Evolutionary conservation across 1,140 invertebrate genomes (phyloP).

Genomic region (Maconellicoccus hirsutus): DNA sequence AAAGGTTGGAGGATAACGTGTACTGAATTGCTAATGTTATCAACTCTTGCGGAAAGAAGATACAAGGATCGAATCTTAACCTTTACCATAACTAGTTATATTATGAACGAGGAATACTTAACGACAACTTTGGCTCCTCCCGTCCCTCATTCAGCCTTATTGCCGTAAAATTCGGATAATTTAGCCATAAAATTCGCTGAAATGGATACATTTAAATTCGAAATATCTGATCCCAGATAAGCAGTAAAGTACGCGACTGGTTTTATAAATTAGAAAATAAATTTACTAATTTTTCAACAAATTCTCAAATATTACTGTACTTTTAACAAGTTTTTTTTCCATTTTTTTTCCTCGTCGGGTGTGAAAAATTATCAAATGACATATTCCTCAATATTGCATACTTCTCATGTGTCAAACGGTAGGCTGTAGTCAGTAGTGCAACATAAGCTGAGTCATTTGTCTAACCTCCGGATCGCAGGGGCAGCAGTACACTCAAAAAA

Average conservation of each 20-base stretch:
- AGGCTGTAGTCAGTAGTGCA: too few relatives aligned
- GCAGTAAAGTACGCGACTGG: slow-evolving; percentile 5
- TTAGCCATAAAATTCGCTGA: slow-evolving; percentile 12
- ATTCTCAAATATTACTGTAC: too few relatives aligned
- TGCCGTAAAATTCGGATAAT: slow-evolving; percentile 17
- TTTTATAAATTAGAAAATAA: background rate
- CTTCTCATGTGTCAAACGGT: too few relatives aligned
- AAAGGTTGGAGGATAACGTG: background rate
- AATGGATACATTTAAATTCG: slow-evolving; percentile 20
- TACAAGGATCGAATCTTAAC: slow-evolving; percentile 20
- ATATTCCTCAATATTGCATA: too few relatives aligned
- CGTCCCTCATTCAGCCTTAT: background rate
- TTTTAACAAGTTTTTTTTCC: too few relatives aligned
- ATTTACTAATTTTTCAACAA: too few relatives aligned
- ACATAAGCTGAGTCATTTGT: too few relatives aligned
- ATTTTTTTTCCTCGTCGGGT: too few relatives aligned
- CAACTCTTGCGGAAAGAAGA: slow-evolving; percentile 17
- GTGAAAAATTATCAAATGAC: too few relatives aligned
- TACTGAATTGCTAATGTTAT: slow-evolving; percentile 3
- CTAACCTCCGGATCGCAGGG: too few relatives aligned
- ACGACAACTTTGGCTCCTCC: background rate
- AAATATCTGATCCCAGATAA: background rate
- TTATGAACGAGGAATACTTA: slow-evolving; percentile 19
- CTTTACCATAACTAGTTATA: slow-evolving; percentile 20
- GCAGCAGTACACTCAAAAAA: too few relatives aligned